Percentiles rank a stretch among this genome's conserved stretches.
phyloP scores from a whole-genome alignment of 2,797 vertebrate genomes.

The Buphagus erythrorhynchus region DNA sequence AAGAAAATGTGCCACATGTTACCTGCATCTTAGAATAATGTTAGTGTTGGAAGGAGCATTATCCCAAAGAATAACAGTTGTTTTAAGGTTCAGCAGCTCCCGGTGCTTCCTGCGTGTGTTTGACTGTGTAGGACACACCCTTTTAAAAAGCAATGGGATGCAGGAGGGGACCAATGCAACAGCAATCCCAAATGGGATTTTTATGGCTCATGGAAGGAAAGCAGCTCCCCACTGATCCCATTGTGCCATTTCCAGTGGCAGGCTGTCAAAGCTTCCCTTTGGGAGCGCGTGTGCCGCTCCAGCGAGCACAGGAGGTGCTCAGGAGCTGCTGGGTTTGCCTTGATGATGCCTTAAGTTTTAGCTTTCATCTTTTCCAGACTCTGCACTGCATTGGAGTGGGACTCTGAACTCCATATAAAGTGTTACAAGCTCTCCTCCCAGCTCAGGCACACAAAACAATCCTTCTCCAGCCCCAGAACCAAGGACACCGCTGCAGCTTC shows the following conservation, averaged over 20 bases:
- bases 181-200: slow-evolving; percentile 60
- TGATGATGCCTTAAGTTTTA: background rate
- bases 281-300: background rate
- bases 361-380: background rate
- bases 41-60: slow-evolving; percentile 57
- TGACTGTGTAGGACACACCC: background rate
- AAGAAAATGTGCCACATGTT: slow-evolving; percentile 64
- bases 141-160: slow-evolving; percentile 13
- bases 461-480: background rate
- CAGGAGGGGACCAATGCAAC: slow-evolving; percentile 32
- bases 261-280: slow-evolving; percentile 52
- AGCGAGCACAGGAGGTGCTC: rapidly evolving
- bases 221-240: slow-evolving; percentile 53
- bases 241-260: background rate
- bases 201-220: slow-evolving; percentile 67
- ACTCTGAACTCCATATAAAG: background rate
- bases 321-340: rapidly evolving
- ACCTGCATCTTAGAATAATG: slow-evolving; percentile 72
- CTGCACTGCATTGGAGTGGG: background rate
- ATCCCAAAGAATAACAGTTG: slow-evolving; percentile 43
- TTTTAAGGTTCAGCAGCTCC: slow-evolving; percentile 58
- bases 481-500: background rate
- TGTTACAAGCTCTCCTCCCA: background rate
- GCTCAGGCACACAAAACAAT: background rate
- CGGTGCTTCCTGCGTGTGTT: background rate